Conservation (phyloP, 2,888 invertebrate species). For the Micoletzkya japonica region DNA sequence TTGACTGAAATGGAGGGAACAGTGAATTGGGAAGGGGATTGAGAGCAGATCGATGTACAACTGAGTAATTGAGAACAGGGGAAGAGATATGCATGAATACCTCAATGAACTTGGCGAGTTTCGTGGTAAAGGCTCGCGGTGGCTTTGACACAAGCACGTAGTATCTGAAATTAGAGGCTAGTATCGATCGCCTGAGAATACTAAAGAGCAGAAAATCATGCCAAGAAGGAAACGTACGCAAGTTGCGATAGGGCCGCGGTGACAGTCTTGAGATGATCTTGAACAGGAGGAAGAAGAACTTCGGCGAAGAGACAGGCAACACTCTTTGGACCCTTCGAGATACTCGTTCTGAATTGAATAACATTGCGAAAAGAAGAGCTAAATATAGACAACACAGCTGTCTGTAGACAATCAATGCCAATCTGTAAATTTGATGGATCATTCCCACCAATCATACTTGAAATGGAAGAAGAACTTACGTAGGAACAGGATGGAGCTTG, state of each 20-base stretch:
- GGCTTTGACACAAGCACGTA: constrained; percentile 1
- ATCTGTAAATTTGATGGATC: background rate
- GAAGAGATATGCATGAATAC: background rate
- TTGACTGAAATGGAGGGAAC: background rate
- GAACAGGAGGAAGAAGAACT: constrained; percentile 18
- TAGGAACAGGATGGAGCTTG: constrained; percentile 21
- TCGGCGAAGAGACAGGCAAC: constrained; percentile 19
- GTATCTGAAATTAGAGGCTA: constrained; percentile 2
- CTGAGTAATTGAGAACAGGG: background rate
- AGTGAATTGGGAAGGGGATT: too few relatives aligned
- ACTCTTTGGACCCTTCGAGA: constrained; percentile 7
- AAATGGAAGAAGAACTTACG: background rate
- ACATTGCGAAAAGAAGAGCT: background rate
- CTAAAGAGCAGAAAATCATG: background rate
- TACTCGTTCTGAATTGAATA: constrained; percentile 6
- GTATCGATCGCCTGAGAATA: background rate
- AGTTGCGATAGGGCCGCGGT: background rate
- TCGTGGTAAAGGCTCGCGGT: constrained; percentile 13
- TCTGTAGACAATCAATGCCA: background rate
- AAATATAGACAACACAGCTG: background rate
- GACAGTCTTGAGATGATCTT: constrained; percentile 20
- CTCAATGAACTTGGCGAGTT: constrained; percentile 13
- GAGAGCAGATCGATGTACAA: too few relatives aligned
- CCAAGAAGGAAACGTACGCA: background rate
- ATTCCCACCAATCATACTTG: background rate